Evolutionary conservation across 2,797 vertebrate species (phyloP).

Genomic region (Zalophus californianus): DNA sequence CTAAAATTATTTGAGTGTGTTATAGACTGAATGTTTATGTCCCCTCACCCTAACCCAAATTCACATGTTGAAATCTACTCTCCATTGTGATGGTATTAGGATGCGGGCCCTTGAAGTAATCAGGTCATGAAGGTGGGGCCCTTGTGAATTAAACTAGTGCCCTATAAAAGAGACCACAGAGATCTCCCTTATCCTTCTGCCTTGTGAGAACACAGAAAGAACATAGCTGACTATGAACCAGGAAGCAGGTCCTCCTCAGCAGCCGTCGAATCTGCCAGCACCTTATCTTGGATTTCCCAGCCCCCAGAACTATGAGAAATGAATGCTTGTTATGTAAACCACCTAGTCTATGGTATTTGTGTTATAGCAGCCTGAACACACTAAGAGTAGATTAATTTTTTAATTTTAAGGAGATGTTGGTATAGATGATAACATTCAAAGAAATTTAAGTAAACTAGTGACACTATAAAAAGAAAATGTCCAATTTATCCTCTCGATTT

Average conservation of each 20-base stretch:
- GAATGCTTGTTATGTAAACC: not conserved
- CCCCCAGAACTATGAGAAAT: not conserved
- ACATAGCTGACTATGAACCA: not conserved
- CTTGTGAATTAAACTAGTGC: not conserved
- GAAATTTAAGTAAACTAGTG: not conserved
- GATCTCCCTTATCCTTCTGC: not conserved
- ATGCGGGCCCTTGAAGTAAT: not conserved
- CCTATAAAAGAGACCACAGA: not conserved
- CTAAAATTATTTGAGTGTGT: not conserved
- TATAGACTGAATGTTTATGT: not conserved
- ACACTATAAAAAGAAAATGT: not conserved
- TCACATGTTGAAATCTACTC: not conserved
- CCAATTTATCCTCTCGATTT: not conserved
- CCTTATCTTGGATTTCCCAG: not conserved
- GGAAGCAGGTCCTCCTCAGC: not conserved
- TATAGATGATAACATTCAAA: conserved; percentile 14
- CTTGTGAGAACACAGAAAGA: not conserved
- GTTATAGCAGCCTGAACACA: not conserved
- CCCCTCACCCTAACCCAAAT: too few relatives aligned
- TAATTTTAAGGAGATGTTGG: conserved; percentile 25
- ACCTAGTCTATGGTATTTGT: not conserved
- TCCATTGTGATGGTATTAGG: not conserved
- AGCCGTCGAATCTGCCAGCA: not conserved
- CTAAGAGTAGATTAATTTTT: not conserved
- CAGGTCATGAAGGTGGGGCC: not conserved